Conservation (phyloP, 2,113 vertebrate genomes). For the human region GRCh38 chr20:17955001-17955500, state of each 20-base stretch:
- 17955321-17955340: background rate
- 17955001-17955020: background rate
- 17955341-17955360: conserved; percentile 76
- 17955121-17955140: background rate
- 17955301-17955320: conserved; percentile 7
- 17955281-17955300: background rate
- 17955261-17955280: background rate
- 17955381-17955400: conserved; percentile 94
- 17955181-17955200: background rate
- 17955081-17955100: background rate
- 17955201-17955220: background rate
- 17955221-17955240: background rate
- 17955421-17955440: conserved; percentile 96
- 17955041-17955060: background rate
- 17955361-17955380: conserved; percentile 96
- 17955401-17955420: conserved; percentile 98
- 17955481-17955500: conserved; percentile 64
- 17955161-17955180: background rate
- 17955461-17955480: conserved; percentile 91
- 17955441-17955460: conserved; percentile 97
- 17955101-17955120: background rate
- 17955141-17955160: background rate
- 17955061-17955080: background rate
- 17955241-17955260: background rate
- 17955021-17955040: background rate